A percentile compares a stretch with the other conserved stretches of the same genome.
Evolutionary conservation across 1,140 invertebrate genomes (phyloP).

Genomic region (Acromyrmex charruanus): DNA sequence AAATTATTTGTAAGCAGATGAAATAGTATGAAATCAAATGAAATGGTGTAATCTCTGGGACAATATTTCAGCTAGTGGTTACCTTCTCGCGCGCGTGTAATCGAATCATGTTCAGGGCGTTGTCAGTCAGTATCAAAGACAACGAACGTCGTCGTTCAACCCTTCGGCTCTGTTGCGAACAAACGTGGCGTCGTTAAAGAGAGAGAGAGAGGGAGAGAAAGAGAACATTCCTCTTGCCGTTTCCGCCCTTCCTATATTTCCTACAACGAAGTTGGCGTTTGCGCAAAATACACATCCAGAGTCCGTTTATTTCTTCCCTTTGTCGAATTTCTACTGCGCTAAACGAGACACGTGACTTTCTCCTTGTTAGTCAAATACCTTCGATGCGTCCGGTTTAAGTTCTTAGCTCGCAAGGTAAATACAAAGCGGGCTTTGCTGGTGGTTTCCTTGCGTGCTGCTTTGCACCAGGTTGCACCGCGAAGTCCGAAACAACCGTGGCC

Average conservation of each 20-base stretch:
- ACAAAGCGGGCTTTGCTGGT: not conserved
- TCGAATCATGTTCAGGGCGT: conserved; percentile 22
- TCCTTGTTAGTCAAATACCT: conserved; percentile 3
- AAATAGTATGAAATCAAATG: too few species aligned
- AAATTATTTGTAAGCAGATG: too few species aligned
- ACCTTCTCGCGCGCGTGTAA: too few species aligned
- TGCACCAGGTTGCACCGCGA: conserved; percentile 3
- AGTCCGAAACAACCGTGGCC: not conserved
- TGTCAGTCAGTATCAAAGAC: not conserved
- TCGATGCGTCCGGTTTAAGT: not conserved
- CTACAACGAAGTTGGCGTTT: not conserved
- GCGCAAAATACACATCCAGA: not conserved
- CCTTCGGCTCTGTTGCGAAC: not conserved
- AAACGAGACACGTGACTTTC: not conserved
- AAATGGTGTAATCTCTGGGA: too few species aligned
- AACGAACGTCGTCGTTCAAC: conserved; percentile 32
- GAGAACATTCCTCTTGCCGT: not conserved
- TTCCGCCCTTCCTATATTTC: not conserved
- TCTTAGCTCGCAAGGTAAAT: not conserved
- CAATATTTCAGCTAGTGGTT: too few species aligned
- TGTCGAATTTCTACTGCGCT: not conserved
- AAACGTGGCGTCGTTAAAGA: not conserved
- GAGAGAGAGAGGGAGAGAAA: too few species aligned
- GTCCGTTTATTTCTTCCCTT: not conserved
- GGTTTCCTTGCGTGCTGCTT: conserved; percentile 28